Base-by-base conservation (phyloP, 2,888 invertebrate species). In the Troides oblongomaculatus region DNA sequence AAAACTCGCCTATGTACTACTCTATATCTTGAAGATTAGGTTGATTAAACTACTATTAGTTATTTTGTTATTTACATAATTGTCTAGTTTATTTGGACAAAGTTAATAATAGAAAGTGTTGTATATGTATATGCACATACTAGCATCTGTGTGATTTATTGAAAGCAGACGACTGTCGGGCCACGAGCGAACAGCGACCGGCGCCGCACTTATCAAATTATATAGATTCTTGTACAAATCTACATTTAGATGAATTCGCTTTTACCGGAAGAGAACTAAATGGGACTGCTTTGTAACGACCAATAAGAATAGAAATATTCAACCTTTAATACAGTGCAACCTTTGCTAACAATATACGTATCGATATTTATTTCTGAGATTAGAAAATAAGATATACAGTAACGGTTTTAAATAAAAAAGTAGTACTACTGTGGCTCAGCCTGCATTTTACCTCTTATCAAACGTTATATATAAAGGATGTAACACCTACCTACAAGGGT, bases 131-230 rank as follows among this genome's bases (percentile, higher is more conserved):
- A n/a, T 10, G 8, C 2, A 25, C 30, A 30, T 5, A 30, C 30
- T 30, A 30, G 25, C 4, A 30, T 23, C 25, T 59, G 82, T 74
- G 71, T 73, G 74, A 50, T 72, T 69, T 61, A 61, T 59, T 58
- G 43, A 46, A 60, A 46, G 36, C 60, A 39, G 64, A 56, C 62
- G 25, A 21, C n/a, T 56, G 56, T 53, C 56, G 43, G 23, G 39
- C 23, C 18, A 36, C 21, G 36, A 10, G 25, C 62, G 36, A 64
- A 21, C 65, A 59, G 69, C 72, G 72, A 70, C 66, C 61, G 69
- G 69, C 64, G 57, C 43, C 64, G 23, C 50, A 65, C 43, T 57
- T 61, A 61, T 69, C 62, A 62, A 43, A 57, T 68, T 62, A 58
- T 62, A 50, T 57, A 25, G n/a, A 63, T 58, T 53, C 57, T 68